Percentiles rank a stretch among this genome's conserved stretches.
phyloP scores from a whole-genome alignment of 2,888 invertebrate genomes.

The Acanthosepion lycidas region DNA sequence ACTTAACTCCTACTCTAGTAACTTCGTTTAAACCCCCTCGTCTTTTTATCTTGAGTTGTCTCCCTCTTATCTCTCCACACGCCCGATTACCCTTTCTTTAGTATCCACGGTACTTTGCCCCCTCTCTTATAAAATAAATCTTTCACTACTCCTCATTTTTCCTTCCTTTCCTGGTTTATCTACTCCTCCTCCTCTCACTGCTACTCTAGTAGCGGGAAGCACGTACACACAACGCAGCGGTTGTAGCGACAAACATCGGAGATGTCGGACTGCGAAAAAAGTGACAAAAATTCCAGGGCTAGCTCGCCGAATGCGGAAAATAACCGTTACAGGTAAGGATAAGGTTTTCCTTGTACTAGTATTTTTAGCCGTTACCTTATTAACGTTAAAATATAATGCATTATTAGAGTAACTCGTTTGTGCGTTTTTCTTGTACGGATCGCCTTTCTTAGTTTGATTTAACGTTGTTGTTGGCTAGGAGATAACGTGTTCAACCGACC shows the following conservation, averaged over 20 bases:
- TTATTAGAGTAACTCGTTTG: background rate
- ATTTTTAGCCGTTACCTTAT: background rate
- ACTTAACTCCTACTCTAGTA: background rate
- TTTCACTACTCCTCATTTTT: background rate
- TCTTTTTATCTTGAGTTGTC: background rate
- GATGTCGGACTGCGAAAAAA: constrained; percentile 46
- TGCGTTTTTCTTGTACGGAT: background rate
- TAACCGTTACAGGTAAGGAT: constrained; percentile 44
- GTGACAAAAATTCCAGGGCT: constrained; percentile 46
- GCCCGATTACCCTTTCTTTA: background rate
- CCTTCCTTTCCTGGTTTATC: background rate
- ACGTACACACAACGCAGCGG: constrained; percentile 35
- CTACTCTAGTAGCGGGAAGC: constrained; percentile 24
- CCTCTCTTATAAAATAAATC: background rate
- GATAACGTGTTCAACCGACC: background rate
- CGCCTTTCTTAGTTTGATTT: background rate
- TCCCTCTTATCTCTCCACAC: background rate
- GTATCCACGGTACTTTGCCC: background rate
- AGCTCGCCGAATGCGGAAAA: constrained; percentile 46
- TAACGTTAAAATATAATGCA: background rate
- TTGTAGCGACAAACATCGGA: background rate
- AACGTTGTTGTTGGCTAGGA: background rate
- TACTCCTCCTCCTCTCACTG: constrained; percentile 39
- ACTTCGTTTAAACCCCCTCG: background rate
- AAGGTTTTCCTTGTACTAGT: background rate